Evolutionary conservation across 2,797 vertebrate genomes (phyloP).

Genomic region (Leptoclinus maculatus): DNA sequence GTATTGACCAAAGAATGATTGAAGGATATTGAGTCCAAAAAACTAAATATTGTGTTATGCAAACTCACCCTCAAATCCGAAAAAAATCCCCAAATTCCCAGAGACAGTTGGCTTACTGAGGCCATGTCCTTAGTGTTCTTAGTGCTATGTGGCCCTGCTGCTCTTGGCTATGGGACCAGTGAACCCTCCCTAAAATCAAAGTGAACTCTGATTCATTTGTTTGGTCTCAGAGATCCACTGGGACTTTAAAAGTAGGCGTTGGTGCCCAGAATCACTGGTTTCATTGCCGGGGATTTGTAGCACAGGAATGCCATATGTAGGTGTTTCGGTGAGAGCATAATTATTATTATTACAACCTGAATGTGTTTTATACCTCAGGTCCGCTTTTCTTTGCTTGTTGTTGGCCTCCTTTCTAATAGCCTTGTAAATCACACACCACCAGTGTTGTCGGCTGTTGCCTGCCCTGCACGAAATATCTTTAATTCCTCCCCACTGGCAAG

Average conservation of each 20-base stretch:
- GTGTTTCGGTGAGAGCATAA: not conserved
- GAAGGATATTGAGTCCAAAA: not conserved
- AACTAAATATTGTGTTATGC: not conserved
- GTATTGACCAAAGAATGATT: not conserved
- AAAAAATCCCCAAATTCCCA: not conserved
- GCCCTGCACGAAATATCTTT: constrained; percentile 65
- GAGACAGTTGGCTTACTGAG: not conserved
- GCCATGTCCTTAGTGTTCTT: not conserved
- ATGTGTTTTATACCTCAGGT: constrained; percentile 4
- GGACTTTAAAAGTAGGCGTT: not conserved
- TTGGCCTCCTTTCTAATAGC: constrained; percentile 56
- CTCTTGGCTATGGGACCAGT: not conserved
- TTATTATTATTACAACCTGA: not conserved
- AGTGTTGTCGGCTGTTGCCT: constrained; percentile 47
- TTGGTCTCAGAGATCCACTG: not conserved
- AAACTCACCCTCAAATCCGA: not conserved
- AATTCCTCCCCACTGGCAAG: constrained; percentile 66
- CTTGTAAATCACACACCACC: constrained; percentile 62
- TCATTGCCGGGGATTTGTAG: constrained; percentile 7
- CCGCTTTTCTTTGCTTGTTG: constrained; percentile 13
- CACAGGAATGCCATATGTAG: not conserved
- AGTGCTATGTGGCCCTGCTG: not conserved
- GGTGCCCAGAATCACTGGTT: not conserved
- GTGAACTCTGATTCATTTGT: not conserved
- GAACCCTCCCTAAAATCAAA: not conserved